Percentiles rank a stretch among this genome's conserved stretches.
phyloP scores from a whole-genome alignment of 2,113 vertebrate species.

The Silurus meridionalis region DNA sequence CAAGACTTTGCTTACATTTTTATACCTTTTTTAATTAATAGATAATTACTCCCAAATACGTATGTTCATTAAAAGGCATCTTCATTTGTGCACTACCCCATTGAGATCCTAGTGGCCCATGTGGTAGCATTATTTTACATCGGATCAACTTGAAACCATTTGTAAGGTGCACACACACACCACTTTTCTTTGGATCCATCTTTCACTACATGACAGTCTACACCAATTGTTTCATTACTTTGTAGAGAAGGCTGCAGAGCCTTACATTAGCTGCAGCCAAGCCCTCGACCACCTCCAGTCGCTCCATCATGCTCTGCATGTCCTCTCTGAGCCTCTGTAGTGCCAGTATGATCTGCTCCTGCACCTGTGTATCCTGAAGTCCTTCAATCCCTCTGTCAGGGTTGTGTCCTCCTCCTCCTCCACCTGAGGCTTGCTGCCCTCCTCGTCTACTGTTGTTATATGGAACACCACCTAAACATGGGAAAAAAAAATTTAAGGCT shows the following conservation, averaged over 20 bases:
- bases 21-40: not conserved
- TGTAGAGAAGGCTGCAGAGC: not conserved
- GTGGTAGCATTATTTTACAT: too few relatives aligned
- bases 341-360: conserved; percentile 73
- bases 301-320: conserved; percentile 80
- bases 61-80: not conserved
- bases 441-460: conserved; percentile 36
- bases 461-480: conserved; percentile 57
- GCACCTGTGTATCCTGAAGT: conserved; percentile 72
- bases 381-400: conserved; percentile 57
- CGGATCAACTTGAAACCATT: too few relatives aligned
- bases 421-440: not conserved
- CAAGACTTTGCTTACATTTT: not conserved
- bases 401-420: conserved; percentile 55
- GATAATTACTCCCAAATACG: not conserved
- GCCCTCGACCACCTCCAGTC: conserved; percentile 80
- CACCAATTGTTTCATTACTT: not conserved
- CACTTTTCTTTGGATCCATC: not conserved
- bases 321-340: conserved; percentile 82
- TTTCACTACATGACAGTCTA: not conserved
- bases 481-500: conserved; percentile 15
- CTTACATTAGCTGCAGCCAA: conserved; percentile 73
- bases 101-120: not conserved
- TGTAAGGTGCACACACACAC: too few relatives aligned
- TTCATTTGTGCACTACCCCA: not conserved